Evolutionary conservation across 2,113 vertebrate species (phyloP).

Genomic region (Labeo catla): DNA sequence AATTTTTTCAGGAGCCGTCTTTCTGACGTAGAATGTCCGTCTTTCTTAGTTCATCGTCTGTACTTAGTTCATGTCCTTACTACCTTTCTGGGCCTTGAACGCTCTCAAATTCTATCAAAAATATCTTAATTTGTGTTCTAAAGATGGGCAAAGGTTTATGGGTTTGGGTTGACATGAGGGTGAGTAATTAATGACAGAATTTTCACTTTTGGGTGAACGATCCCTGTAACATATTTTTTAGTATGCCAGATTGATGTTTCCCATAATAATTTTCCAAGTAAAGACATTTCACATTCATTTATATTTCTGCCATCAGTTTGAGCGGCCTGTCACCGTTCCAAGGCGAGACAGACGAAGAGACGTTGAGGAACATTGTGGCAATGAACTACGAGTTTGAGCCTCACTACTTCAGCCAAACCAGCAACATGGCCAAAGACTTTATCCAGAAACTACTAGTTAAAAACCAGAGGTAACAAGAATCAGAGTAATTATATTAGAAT

Average conservation of each 20-base stretch:
- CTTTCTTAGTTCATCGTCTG: too few relatives aligned
- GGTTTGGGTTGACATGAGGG: too few relatives aligned
- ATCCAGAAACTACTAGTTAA: constrained; percentile 80
- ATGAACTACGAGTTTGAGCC: constrained; percentile 77
- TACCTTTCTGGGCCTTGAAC: too few relatives aligned
- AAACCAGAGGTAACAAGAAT: constrained; percentile 71
- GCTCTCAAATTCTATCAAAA: too few relatives aligned
- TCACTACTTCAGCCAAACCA: constrained; percentile 73
- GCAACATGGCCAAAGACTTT: constrained; percentile 80
- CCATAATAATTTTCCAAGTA: not conserved
- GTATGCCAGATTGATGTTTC: not conserved
- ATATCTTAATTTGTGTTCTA: too few relatives aligned
- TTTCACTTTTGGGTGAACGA: too few relatives aligned
- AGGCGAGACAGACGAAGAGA: constrained; percentile 77
- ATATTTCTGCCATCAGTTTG: constrained; percentile 69
- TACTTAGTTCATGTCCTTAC: too few relatives aligned
- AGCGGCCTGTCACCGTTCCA: constrained; percentile 88
- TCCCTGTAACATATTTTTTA: not conserved
- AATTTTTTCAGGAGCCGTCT: too few relatives aligned
- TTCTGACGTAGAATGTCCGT: too few relatives aligned
- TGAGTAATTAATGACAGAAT: too few relatives aligned
- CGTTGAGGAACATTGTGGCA: constrained; percentile 74
- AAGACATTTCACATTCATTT: not conserved
- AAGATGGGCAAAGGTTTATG: too few relatives aligned
- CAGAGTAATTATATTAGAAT: not conserved